phyloP scores from a whole-genome alignment of 2,113 vertebrate species.

The Mastomys coucha region DNA sequence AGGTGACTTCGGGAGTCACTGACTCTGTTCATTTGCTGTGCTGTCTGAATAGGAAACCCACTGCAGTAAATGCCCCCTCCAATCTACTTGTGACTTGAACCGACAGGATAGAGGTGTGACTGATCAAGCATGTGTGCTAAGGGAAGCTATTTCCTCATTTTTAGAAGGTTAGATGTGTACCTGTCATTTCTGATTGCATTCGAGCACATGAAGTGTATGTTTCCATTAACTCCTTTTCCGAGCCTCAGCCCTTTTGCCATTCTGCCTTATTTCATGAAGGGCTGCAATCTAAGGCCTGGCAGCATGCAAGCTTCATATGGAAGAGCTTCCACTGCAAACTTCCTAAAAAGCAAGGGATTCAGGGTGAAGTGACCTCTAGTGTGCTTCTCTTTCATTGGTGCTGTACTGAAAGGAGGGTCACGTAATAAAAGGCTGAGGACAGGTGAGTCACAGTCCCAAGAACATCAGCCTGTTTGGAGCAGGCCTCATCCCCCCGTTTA shows the following conservation, averaged over 20 bases:
- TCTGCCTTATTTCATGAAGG: not conserved
- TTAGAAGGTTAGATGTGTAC: not conserved
- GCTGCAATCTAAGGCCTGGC: not conserved
- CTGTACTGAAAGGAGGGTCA: not conserved
- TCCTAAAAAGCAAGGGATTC: not conserved
- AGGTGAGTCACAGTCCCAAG: not conserved
- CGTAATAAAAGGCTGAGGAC: not conserved
- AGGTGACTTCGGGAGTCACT: not conserved
- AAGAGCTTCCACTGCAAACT: not conserved
- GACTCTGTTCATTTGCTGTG: not conserved
- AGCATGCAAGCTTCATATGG: not conserved
- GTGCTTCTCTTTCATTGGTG: not conserved
- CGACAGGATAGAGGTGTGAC: not conserved
- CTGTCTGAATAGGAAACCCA: not conserved
- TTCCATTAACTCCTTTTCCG: not conserved
- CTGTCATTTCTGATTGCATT: not conserved
- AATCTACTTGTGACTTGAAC: constrained; percentile 27
- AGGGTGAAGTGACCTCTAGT: not conserved
- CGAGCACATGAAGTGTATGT: not conserved
- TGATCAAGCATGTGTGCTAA: not conserved
- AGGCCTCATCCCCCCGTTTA: not conserved
- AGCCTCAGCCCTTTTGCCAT: not conserved
- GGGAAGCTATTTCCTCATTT: not conserved
- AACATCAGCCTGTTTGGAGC: not conserved
- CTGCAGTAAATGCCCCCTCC: not conserved